A percentile compares a stretch with the other conserved stretches of the same genome.
Conservation (phyloP, 2,888 invertebrate genomes). For the Orthonevra nobilis region DNA sequence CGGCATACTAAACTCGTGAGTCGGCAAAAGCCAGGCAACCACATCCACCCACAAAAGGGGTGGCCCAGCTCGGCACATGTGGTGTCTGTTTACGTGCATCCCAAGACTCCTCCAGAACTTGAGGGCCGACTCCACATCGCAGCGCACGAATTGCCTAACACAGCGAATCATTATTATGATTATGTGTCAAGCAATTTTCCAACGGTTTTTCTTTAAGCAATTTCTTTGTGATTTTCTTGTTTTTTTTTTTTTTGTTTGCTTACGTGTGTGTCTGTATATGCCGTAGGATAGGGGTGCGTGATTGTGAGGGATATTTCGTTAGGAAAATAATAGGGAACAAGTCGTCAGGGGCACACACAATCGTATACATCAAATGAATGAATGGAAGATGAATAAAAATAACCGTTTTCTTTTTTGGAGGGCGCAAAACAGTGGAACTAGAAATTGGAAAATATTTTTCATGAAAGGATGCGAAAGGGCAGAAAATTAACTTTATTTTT, state of each 20-base stretch:
- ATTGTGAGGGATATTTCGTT: not conserved
- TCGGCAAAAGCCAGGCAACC: too few relatives aligned
- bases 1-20: too few relatives aligned
- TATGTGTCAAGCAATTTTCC: constrained; percentile 52
- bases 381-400: not conserved
- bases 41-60: too few relatives aligned
- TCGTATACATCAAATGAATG: constrained; percentile 37
- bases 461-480: constrained; percentile 29
- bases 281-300: not conserved
- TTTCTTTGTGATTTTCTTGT: constrained; percentile 5
- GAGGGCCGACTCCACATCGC: constrained; percentile 6
- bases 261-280: not conserved
- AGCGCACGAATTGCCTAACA: constrained; percentile 35
- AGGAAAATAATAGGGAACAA: constrained; percentile 19
- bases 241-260: not conserved
- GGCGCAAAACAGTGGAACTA: constrained; percentile 5
- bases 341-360: constrained; percentile 11
- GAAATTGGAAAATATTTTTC: constrained; percentile 30
- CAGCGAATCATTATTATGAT: constrained; percentile 58
- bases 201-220: constrained; percentile 41
- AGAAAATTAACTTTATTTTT: constrained; percentile 25
- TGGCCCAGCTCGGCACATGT: too few relatives aligned
- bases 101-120: not conserved
- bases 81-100: not conserved
- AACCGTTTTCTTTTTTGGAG: not conserved